Evolutionary conservation across 2,113 vertebrate genomes (phyloP).

Genomic region (Arizona elegans): DNA sequence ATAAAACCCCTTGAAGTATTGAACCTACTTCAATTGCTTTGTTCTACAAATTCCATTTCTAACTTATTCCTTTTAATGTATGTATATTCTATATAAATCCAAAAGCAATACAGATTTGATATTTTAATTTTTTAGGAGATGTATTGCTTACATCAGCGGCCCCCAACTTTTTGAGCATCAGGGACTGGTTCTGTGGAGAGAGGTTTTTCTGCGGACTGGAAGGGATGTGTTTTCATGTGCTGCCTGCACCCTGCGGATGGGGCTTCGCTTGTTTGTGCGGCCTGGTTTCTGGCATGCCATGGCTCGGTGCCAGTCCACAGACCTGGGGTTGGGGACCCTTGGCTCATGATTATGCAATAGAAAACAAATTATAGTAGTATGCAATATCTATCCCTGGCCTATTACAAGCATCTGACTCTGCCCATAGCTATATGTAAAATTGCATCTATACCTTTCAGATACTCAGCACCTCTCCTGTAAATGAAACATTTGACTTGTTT

Average conservation of each 20-base stretch:
- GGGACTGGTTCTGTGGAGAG: too few relatives aligned
- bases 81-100: background rate
- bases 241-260: too few relatives aligned
- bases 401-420: background rate
- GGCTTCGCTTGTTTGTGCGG: too few relatives aligned
- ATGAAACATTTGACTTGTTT: background rate
- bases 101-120: background rate
- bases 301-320: too few relatives aligned
- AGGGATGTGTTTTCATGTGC: too few relatives aligned
- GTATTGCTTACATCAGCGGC: background rate
- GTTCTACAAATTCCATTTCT: background rate
- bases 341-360: background rate
- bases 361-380: background rate
- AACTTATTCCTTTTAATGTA: background rate
- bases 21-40: background rate
- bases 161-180: too few relatives aligned
- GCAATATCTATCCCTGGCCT: background rate
- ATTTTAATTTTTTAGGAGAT: background rate
- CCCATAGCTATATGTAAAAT: background rate
- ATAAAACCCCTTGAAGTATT: background rate
- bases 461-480: background rate
- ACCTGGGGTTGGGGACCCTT: too few relatives aligned
- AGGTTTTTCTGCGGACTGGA: too few relatives aligned
- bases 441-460: background rate
- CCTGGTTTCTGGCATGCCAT: too few relatives aligned